Base-by-base conservation (phyloP, 2,797 vertebrate genomes). In the Rhadinocentrus ornatus region DNA sequence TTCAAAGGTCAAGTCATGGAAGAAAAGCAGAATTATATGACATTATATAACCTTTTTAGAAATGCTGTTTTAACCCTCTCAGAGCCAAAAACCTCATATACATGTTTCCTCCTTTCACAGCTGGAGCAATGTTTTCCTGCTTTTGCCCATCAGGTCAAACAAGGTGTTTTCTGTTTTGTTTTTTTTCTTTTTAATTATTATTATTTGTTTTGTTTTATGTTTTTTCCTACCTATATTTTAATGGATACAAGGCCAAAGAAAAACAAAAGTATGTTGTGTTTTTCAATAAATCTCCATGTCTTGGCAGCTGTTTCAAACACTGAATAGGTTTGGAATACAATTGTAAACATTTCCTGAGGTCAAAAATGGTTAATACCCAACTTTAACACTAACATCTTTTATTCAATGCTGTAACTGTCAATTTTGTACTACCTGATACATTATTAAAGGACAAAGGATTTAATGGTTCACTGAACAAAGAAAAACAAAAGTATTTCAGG, bases 1-100 rank as follows among this genome's bases (percentile, higher is more conserved):
- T 12, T 9, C 0, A 73, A 53, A 60, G 22, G 22, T 57, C 2
- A 46, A 32, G 50, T 61, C n/a, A 50, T 7, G 20, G 54, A 74
- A 64, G 27, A 52, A 0, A 6, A 20, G 44, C 32, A 13, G 16
- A 53, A 63, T 69, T 27, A 55, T 39, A n/a, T 70, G 0, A 52
- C n/a, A 71, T 63, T 12, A 69, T 46, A 27, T 39, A 39, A 39
- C 37, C 52, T 48, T 3, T 52, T 29, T 7, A 53, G 55, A 61
- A 39, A 27, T 9, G 34, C 24, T 13, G 5, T 39, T n/a, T 15
- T 41, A 31, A 46, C 8, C 24, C 16, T 11, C 22, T 22, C 10
- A 59, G 34, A 37, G n/a, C 2, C 32, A 15, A 13, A 39, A 15
- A 1, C 37, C 35, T 34, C 6, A 6, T 7, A 7, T n/a, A 8